Percentiles rank a stretch among this genome's conserved stretches.
phyloP scores from a whole-genome alignment of 2,888 invertebrate species.

The Coelogynopora nodosa region DNA sequence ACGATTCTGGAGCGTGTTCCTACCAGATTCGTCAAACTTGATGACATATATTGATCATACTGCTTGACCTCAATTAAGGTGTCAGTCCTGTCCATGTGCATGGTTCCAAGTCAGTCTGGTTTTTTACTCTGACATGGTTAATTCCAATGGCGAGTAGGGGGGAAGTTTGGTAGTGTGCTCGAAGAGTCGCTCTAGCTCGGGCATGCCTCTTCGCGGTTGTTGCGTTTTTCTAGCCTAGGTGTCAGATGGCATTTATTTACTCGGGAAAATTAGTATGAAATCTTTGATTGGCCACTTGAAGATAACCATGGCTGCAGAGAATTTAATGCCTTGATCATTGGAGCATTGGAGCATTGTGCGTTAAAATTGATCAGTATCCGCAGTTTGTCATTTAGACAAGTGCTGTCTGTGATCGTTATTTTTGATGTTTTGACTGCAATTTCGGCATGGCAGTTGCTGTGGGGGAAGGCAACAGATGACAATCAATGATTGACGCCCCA shows the following conservation, averaged over 20 bases:
- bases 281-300: conserved; percentile 39
- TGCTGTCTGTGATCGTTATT: conserved; percentile 51
- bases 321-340: conserved; percentile 36
- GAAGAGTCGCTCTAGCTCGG: conserved; percentile 6
- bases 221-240: conserved; percentile 14
- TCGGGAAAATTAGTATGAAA: conserved; percentile 42
- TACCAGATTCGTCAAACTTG: not conserved
- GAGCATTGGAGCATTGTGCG: conserved; percentile 7
- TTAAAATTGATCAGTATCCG: too few relatives aligned
- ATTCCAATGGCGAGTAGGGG: not conserved
- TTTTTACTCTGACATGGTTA: conserved; percentile 37
- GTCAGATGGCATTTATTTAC: not conserved
- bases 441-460: conserved; percentile 52
- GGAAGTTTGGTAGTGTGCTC: not conserved
- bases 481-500: conserved; percentile 52
- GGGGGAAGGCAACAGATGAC: conserved; percentile 51
- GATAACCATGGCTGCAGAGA: conserved; percentile 43
- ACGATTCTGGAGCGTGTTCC: not conserved
- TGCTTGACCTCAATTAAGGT: conserved; percentile 29
- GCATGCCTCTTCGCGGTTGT: conserved; percentile 30
- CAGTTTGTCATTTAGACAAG: conserved; percentile 41
- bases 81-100: conserved; percentile 34
- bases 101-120: conserved; percentile 29
- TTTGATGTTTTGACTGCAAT: conserved; percentile 51
- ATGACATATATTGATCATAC: conserved; percentile 36